Evolutionary conservation across 2,888 invertebrate genomes (phyloP), one percentile per base, ranked within the genome.

Genomic region (Drosophila basisetae): DNA sequence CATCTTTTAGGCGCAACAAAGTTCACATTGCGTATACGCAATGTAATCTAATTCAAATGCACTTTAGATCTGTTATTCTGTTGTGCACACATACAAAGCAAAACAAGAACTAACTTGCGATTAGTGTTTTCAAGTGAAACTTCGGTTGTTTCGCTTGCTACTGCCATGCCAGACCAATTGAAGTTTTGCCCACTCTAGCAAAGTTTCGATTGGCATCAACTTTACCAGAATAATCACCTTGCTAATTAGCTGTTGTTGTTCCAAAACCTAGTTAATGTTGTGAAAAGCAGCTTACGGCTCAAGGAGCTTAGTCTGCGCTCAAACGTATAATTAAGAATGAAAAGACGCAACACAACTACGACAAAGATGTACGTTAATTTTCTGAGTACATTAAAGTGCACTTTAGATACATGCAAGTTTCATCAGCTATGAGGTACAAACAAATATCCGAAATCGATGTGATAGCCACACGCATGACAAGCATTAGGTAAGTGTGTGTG

Each of bases 361-460:
- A 28, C 66, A 47, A 59, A 61, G 59, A 25, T 54, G 43, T 35
- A 58, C 64, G 56, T 37, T 63, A 37, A 18, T 39, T 59, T 55
- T 55, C 28, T 31, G n/a, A 35, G 61, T 39, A 28, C 25, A 52
- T 60, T 66, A 47, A 82, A 82, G 67, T 82, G 83, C 85, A 85
- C 68, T 77, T 68, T 59, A 43, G 64, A 47, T 63, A 41, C 65
- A 76, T 80, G 68, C 56, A 80, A 69, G 68, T 77, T 83, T 80
- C 59, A 72, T 74, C 31, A 73, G 71, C 22, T 25, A 25, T 53
- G n/a, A 25, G 56, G 33, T 30, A 43, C 31, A n/a, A 53, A 35
- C 41, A 60, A 62, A 63, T 70, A 41, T 47, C 49, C 65, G 62
- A 79, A 87, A 87, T 83, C 84, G 74, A 87, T 83, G 47, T 76